A percentile compares a stretch with the other conserved stretches of the same genome.
phyloP scores from a whole-genome alignment of 2,888 invertebrate genomes.

The Rhorus exstirpatorius region DNA sequence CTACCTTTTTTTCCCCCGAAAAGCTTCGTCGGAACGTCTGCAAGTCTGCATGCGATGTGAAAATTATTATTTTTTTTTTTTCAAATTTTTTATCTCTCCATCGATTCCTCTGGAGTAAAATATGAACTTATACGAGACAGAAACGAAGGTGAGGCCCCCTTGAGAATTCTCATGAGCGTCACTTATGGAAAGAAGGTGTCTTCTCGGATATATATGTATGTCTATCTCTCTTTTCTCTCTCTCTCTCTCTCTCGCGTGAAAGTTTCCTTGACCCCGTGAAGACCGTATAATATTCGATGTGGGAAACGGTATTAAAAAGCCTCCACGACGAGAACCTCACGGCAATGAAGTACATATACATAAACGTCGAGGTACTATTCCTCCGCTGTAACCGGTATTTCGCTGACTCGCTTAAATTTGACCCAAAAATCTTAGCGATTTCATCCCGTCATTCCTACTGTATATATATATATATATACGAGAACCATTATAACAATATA shows the following conservation, averaged over 20 bases:
- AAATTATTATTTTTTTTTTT: neutral
- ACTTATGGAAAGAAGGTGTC: conserved; percentile 57
- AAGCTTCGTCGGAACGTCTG: too few relatives aligned
- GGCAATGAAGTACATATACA: conserved; percentile 54
- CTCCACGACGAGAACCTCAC: conserved; percentile 38
- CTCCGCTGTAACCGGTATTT: conserved; percentile 72
- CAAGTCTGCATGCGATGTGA: too few relatives aligned
- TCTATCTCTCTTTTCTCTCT: conserved; percentile 40
- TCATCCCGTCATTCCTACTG: conserved; percentile 1
- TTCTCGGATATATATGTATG: conserved; percentile 40
- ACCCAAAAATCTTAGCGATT: conserved; percentile 69
- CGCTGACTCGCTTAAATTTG: conserved; percentile 71
- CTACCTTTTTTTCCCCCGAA: too few relatives aligned
- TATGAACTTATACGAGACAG: conserved; percentile 8
- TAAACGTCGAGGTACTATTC: conserved; percentile 36
- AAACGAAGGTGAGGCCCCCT: conserved; percentile 40
- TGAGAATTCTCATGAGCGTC: conserved; percentile 45
- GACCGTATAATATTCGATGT: conserved; percentile 64
- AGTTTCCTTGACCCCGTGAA: conserved; percentile 71
- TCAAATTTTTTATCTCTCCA: conserved; percentile 1
- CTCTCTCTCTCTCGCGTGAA: too few relatives aligned
- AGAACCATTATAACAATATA: conserved; percentile 5
- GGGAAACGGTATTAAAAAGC: conserved; percentile 67
- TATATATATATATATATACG: too few relatives aligned
- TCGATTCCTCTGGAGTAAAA: conserved; percentile 22